Percentiles rank a stretch among this genome's conserved stretches.
phyloP scores from a whole-genome alignment of 1,140 invertebrate species.

The Penaeus vannamei region DNA sequence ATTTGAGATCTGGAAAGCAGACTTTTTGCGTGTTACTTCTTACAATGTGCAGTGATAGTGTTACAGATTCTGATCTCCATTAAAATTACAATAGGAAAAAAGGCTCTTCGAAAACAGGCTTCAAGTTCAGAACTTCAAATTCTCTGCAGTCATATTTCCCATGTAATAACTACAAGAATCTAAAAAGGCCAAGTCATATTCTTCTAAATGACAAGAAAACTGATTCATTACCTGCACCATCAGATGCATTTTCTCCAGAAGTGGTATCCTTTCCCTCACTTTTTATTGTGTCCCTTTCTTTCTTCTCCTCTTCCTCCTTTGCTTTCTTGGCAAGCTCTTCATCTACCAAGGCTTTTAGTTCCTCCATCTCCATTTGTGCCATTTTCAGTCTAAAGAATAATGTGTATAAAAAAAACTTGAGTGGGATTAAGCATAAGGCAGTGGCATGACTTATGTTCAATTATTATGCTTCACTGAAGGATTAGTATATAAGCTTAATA shows the following conservation, averaged over 20 bases:
- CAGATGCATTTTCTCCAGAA: too few species aligned
- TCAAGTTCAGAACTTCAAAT: too few species aligned
- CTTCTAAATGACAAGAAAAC: neutral
- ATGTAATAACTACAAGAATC: neutral
- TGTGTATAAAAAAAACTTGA: slow-evolving; percentile 1
- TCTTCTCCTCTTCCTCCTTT: slow-evolving; percentile 2
- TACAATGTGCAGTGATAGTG: too few species aligned
- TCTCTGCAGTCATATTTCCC: too few species aligned
- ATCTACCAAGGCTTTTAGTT: slow-evolving; percentile 33
- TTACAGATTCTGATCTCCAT: too few species aligned
- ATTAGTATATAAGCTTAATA: neutral
- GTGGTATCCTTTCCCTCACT: too few species aligned
- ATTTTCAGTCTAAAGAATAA: slow-evolving; percentile 39
- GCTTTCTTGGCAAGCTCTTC: neutral
- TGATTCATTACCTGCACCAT: too few species aligned
- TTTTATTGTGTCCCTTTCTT: too few species aligned
- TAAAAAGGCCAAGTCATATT: neutral
- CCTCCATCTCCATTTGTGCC: slow-evolving; percentile 60
- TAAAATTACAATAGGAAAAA: too few species aligned
- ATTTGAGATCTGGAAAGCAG: too few species aligned
- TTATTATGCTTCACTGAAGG: neutral
- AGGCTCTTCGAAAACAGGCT: too few species aligned
- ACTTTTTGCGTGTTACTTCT: too few species aligned
- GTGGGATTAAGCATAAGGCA: neutral
- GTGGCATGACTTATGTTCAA: slow-evolving; percentile 12